Evolutionary conservation across 2,113 vertebrate species (phyloP), one percentile per base, ranked within the genome.

Genomic region (Anthoscopus minutus): DNA sequence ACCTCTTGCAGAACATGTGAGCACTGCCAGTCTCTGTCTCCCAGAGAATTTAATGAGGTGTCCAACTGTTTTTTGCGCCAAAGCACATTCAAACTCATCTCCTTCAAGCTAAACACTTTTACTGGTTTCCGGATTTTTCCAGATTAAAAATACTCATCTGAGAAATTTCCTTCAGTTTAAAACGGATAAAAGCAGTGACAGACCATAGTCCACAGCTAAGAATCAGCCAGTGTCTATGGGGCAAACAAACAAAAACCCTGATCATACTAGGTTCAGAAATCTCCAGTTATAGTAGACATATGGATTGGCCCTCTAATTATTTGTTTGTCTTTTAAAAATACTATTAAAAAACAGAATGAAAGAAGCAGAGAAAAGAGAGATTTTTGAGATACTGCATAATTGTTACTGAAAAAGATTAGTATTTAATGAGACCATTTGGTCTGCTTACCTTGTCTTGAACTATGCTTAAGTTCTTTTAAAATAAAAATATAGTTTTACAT

Each of bases 291-390:
- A 47, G 38, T 22, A 54, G 44, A 66, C 37, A 4, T 11, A 10
- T 66, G 24, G 7, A 23, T 56, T 71, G 2, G 9, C 8, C 16
- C 25, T 69, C 47, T 42, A 47, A 3, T 77, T 42, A 37, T 50
- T 57, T n/a, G 5, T 72, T 38, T 37, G 5, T 0, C 0, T 10
- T 56, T 76, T 82, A 30, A 2, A 1, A 27, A n/a, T 40, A 37
- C 11, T 38, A 8, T 13, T 22, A 22, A 44, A 61, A 51, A 25
- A 5, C 7, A 38, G 16, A 81, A 72, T 42, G 4, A 76, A 79
- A 54, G 11, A 74, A 84, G 12, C 22, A 42, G 28, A 51, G 42
- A 60, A 85, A 92, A 81, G 6, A 73, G 48, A 69, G 31, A 37
- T 65, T 89, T 92, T n/a, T 21, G 19, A 45, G 9, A 47, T 56